Conservation (phyloP, 2,113 vertebrate species). For the Macrotis lagotis region DNA sequence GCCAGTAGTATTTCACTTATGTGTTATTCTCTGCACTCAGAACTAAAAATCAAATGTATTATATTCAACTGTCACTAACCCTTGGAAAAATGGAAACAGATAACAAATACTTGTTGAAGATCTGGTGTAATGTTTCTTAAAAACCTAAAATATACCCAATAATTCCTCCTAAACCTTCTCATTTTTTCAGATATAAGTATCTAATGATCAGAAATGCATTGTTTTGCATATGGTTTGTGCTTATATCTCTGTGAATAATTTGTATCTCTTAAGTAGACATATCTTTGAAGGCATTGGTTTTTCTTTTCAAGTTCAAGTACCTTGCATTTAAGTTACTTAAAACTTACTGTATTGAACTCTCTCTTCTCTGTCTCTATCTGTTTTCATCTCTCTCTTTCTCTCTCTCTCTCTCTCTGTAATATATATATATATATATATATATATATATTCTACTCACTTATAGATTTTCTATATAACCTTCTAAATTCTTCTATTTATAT, state of each 20-base stretch:
- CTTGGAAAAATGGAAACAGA: not conserved
- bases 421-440: too few relatives aligned
- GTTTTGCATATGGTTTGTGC: too few relatives aligned
- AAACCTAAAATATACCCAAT: not conserved
- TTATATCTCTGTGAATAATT: too few relatives aligned
- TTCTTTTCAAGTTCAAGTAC: too few relatives aligned
- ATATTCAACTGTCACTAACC: not conserved
- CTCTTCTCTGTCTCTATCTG: too few relatives aligned
- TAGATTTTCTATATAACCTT: not conserved
- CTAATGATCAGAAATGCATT: too few relatives aligned
- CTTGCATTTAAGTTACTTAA: too few relatives aligned
- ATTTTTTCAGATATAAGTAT: not conserved
- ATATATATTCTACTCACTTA: too few relatives aligned
- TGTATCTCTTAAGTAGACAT: too few relatives aligned
- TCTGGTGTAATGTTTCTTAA: not conserved
- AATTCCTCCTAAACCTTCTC: not conserved
- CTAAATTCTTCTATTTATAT: not conserved
- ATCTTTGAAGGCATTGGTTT: too few relatives aligned
- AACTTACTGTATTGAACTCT: too few relatives aligned
- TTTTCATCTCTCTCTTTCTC: too few relatives aligned
- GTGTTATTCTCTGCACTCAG: not conserved
- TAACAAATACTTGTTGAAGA: not conserved
- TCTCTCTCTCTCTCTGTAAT: not conserved
- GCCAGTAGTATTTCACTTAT: not conserved
- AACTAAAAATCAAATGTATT: not conserved